Base-by-base conservation (phyloP, 2,888 invertebrate species). In the Gerris lacustris region DNA sequence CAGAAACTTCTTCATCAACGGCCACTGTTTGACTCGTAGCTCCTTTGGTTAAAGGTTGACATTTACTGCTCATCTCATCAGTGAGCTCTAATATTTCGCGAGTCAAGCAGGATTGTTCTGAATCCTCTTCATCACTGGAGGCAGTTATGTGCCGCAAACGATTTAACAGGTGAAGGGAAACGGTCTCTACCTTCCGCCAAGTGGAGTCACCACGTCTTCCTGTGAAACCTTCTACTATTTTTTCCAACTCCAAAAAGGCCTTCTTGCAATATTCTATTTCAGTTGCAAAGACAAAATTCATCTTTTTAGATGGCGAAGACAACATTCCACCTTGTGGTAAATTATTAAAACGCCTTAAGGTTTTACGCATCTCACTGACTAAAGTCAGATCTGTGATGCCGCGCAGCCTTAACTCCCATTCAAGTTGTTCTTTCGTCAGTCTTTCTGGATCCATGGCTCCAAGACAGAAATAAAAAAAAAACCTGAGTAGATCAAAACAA, bases 361-460 rank as follows among this genome's bases (percentile, higher is more conserved):
- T 47, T 47, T 47, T 47, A 6, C 47, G 47, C 47, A 47, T 47
- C 11, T 47, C 47, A 47, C 47, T 6, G 11, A 11, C 11, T 47
- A 47, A 47, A 11, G 47, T 47, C 11, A 47, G 11, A 47, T 47
- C 44, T n/a, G 64, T 43, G 15, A 69, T 31, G 18, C 45, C 66
- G 5, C 66, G n/a, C n/a, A n/a, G n/a, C n/a, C n/a, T n/a, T n/a
- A n/a, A n/a, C n/a, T n/a, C n/a, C n/a, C n/a, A n/a, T 7, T 44
- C 66, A 5, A 69, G 2, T 44, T 69, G 64, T 6, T 69, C 69
- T 66, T 64, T 66, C 6, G 64, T 5, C n/a, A 66, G 11, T 5
- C 64, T 18, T 17, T 63, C 15, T 9, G 66, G 5, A 45, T 69
- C 69, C 69, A 66, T 69, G 47, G n/a, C n/a, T n/a, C n/a, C n/a